These are phyloP conservation scores for Invenusta paracnida DNA, from an alignment of 2,888 invertebrate species.

Conservation along the genomic window DNA sequence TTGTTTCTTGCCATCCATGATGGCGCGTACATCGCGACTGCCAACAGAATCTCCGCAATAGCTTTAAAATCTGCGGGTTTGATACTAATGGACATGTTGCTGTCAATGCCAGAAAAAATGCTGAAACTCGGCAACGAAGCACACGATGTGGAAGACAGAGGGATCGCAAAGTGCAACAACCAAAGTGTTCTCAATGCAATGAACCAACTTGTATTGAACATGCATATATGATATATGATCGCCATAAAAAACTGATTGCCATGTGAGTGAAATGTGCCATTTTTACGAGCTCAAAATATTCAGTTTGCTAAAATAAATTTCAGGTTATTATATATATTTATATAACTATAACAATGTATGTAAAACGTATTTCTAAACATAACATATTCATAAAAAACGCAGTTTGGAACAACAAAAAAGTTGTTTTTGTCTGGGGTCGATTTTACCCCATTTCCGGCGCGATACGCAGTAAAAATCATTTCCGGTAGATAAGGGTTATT, in stretches of 20 bases:
- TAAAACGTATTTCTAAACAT: background rate
- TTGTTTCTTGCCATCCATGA: background rate
- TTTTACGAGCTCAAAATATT: no score
- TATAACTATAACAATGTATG: no score
- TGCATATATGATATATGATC: no score
- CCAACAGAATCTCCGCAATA: slow-evolving; percentile 9
- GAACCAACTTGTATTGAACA: slow-evolving; percentile 21
- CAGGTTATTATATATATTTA: no score
- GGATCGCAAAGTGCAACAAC: slow-evolving; percentile 13
- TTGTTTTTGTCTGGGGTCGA: background rate
- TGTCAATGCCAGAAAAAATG: slow-evolving; percentile 1
- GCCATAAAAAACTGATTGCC: no score
- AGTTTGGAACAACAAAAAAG: background rate
- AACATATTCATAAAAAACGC: background rate
- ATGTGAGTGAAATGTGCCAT: no score
- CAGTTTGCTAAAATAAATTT: no score
- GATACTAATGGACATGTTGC: background rate
- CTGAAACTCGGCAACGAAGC: background rate
- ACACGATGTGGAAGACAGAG: slow-evolving; percentile 1
- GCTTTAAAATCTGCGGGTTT: background rate
- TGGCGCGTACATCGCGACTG: background rate
- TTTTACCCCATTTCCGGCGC: background rate
- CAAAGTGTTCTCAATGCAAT: slow-evolving; percentile 16
- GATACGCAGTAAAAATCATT: background rate
- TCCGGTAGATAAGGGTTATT: background rate